These are phyloP conservation scores for Steinernema scapterisci DNA, from an alignment of 2,888 invertebrate genomes.

Conservation along the genomic window DNA sequence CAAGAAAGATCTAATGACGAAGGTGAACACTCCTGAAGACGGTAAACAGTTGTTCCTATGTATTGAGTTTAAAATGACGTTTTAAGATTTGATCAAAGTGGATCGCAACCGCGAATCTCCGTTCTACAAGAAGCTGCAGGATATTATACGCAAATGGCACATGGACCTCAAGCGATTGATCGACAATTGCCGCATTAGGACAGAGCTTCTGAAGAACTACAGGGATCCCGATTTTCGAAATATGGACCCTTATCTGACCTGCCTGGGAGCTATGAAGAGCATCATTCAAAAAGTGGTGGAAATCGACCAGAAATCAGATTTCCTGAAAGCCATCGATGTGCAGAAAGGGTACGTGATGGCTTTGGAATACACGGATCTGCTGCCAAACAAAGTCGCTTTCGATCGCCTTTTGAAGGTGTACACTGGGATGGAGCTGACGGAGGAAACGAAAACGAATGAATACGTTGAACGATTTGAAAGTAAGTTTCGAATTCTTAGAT, in stretches of 20 bases:
- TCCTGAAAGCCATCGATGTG: neutral
- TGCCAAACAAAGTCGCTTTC: neutral
- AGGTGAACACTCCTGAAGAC: conserved; percentile 9
- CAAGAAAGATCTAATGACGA: neutral
- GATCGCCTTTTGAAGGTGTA: neutral
- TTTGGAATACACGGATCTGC: neutral
- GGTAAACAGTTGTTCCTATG: neutral
- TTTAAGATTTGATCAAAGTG: neutral
- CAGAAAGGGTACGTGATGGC: conserved; percentile 5
- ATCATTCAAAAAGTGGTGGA: too few relatives aligned
- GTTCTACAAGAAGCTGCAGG: neutral
- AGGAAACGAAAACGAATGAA: neutral
- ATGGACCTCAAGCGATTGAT: neutral
- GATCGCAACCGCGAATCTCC: neutral
- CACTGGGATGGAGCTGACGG: neutral
- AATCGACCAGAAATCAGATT: too few relatives aligned
- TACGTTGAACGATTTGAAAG: neutral
- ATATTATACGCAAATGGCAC: neutral
- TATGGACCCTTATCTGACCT: conserved; percentile 15
- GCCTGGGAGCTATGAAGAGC: neutral
- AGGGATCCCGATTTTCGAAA: neutral
- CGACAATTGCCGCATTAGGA: neutral
- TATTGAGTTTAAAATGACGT: neutral
- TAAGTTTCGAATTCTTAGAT: neutral
- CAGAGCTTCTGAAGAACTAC: neutral